Conservation (phyloP, 1,140 invertebrate species). For the Heterodera carotae region DNA sequence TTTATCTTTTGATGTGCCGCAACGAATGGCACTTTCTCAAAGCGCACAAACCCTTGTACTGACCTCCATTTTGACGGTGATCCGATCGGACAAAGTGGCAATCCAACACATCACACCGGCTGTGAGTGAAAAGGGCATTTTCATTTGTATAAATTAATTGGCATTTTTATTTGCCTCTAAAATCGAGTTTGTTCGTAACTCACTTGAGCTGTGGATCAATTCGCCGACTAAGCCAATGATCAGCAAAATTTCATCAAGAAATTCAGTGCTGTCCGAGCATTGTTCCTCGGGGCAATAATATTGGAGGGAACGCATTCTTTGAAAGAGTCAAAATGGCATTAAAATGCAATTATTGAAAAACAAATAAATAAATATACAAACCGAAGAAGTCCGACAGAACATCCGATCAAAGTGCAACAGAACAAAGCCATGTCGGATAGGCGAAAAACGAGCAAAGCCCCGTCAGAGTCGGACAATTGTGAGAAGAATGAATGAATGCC, state of each 20-base stretch:
- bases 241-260: conserved; percentile 63
- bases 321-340: conserved; percentile 1
- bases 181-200: not conserved
- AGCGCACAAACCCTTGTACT: not conserved
- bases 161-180: not conserved
- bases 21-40: not conserved
- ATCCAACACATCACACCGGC: conserved; percentile 52
- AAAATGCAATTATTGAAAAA: conserved; percentile 15
- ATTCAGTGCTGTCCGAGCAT: conserved; percentile 55
- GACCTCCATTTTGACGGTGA: conserved; percentile 48
- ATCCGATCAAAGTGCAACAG: conserved; percentile 54
- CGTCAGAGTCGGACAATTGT: conserved; percentile 43
- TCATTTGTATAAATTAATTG: not conserved
- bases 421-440: conserved; percentile 61
- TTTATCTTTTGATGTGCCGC: no score
- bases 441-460: conserved; percentile 58
- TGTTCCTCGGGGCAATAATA: conserved; percentile 40
- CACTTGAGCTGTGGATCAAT: conserved; percentile 50
- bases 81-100: conserved; percentile 46
- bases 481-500: conserved; percentile 62
- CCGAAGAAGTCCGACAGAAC: conserved; percentile 55
- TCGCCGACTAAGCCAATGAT: conserved; percentile 64
- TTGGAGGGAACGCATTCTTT: conserved; percentile 52
- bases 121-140: conserved; percentile 12
- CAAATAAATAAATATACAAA: conserved; percentile 6